Base-by-base conservation (phyloP, 1,140 invertebrate genomes). In the Drosophila melanica region DNA sequence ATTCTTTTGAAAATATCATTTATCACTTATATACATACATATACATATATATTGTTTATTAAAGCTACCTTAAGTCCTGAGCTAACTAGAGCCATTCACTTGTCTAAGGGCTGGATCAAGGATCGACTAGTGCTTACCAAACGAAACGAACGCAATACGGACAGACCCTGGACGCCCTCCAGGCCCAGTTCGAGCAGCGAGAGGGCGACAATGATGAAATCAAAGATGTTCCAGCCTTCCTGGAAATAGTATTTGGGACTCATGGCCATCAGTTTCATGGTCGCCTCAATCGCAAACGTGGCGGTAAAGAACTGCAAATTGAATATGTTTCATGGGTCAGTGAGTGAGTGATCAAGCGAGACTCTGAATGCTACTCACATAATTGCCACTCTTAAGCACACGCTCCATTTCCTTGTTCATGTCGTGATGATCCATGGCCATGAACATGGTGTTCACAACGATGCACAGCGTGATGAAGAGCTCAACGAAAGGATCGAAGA, bases 221-320 rank as follows among this genome's bases (percentile, higher is more conserved):
- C 98, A 93, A 99, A 99, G 81, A 98, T 98, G 92, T 99, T 99
- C 98, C 98, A 99, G 60, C 98, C 97, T 93, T 99, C 98, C 95
- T 98, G 97, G 94, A 99, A 99, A 93, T 99, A 99, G 93, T 94
- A 97, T 90, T 98, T 97, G 57, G 98, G 98, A 93, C 97, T 98
- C 95, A 99, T 97, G 4, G 98, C 98, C 89, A 98, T 95, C 69
- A 99, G 94, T 92, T 99, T 99, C 92, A 98, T 93, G 30, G 95
- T 95, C n/a, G 97, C 98, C 95, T 99, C 98, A 89, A 98, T 97
- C 66, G 96, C 98, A 92, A 99, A 99, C 57, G 98, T 99, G 41
- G 97, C 97, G 50, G 98, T 99, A 93, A 99, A 99, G 93, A 99
- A 98, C 98, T 99, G 93, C 2, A 6, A 27, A 7, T 7, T 7